Conservation (phyloP, 1,140 invertebrate genomes). For the Bradysia coprophila region DNA sequence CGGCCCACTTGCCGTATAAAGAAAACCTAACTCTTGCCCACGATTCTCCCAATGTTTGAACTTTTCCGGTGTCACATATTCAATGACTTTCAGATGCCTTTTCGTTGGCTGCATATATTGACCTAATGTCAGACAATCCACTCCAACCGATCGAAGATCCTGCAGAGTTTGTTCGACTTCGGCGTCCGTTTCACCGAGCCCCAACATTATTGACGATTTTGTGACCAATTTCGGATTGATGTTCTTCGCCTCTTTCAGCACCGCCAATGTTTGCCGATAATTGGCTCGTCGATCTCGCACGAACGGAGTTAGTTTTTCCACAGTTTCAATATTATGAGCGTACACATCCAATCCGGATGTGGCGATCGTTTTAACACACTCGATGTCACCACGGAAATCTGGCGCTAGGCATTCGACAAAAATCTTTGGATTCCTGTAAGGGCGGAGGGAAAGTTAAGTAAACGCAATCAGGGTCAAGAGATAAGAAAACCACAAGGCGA, state of each 20-base stretch:
- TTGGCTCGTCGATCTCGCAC: conserved; percentile 79
- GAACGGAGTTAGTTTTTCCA: conserved; percentile 68
- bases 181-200: conserved; percentile 86
- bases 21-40: conserved; percentile 78
- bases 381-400: conserved; percentile 77
- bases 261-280: conserved; percentile 63
- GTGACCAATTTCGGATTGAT: conserved; percentile 70
- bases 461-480: background rate
- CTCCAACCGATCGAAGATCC: conserved; percentile 58
- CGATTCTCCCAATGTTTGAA: conserved; percentile 79
- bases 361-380: conserved; percentile 59
- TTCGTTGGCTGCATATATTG: conserved; percentile 99
- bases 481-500: no score
- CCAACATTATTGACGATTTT: conserved; percentile 98
- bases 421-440: conserved; percentile 57
- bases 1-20: conserved; percentile 94
- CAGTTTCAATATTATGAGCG: conserved; percentile 96
- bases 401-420: conserved; percentile 94
- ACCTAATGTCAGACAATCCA: conserved; percentile 92
- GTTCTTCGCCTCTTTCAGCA: conserved; percentile 65
- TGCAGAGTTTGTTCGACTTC: conserved; percentile 74
- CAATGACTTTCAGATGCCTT: conserved; percentile 84
- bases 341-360: conserved; percentile 79
- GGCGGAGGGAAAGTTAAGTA: conserved; percentile 5
- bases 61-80: conserved; percentile 93